Evolutionary conservation across 1,140 invertebrate genomes (phyloP), one percentile per base, ranked within the genome.

Genomic region (Zaprionus capensis): DNA sequence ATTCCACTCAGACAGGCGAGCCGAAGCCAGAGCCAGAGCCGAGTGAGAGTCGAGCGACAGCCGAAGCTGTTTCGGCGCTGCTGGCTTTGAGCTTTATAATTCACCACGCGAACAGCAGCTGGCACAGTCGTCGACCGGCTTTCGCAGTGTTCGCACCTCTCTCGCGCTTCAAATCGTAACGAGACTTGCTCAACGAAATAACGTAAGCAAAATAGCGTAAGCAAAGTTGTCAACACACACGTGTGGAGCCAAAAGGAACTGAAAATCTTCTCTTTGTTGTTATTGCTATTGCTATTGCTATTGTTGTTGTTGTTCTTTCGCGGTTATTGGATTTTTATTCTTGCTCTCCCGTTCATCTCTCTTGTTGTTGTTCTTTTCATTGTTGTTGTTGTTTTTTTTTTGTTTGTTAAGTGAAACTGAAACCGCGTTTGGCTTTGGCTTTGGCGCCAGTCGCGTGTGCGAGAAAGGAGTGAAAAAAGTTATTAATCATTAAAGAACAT

Each of bases 401-500:
- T 73, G 70, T 71, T 62, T 46, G 53, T 72, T 80, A 70, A 82
- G 83, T 87, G 83, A 82, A 87, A 87, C 80, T 78, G 81, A 85
- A 81, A 82, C 75, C 80, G 63, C 62, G 71, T 63, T 73, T 74
- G 58, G 56, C 58, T 71, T 71, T 71, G 53, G 61, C 66, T 71
- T 71, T 71, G 53, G 61, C 66, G 38, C 24, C 26, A 56, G 56
- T 41, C 71, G 64, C 79, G 81, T 70, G 78, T 68, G 79, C 61
- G 78, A 71, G 69, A 71, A 78, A 66, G 77, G 83, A 87, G 83
- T 87, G 84, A 78, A 61, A 83, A 80, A 83, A 83, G 83, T 87
- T 87, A 87, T 87, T 81, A 87, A 88, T 87, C 83, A 87, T 87
- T 87, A 76, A 83, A 78, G 74, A 67, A 87, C 83, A 87, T 83